These are phyloP conservation scores for Tringa solitaria DNA, from an alignment of 2,113 vertebrate genomes.

Conservation along the genomic window DNA sequence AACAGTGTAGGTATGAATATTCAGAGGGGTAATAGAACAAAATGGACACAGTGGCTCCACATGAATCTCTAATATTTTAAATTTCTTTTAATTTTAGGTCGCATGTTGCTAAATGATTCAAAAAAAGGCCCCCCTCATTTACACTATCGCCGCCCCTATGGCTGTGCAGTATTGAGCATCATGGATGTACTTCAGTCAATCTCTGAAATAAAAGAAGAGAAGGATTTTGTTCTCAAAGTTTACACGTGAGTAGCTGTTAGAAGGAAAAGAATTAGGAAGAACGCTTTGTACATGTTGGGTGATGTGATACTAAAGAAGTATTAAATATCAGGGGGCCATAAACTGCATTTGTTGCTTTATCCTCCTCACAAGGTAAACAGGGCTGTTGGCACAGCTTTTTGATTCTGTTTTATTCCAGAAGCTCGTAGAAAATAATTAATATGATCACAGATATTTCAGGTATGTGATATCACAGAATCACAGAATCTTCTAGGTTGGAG, in stretches of 20 bases:
- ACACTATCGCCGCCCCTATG: constrained; percentile 91
- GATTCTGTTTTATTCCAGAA: background rate
- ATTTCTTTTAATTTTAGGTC: constrained; percentile 72
- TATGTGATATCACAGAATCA: too few species aligned
- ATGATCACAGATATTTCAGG: background rate
- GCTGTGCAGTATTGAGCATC: constrained; percentile 90
- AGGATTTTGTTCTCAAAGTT: constrained; percentile 97
- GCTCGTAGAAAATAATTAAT: background rate
- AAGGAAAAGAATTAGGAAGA: background rate
- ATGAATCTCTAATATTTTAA: background rate
- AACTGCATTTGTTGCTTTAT: background rate
- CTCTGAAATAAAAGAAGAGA: constrained; percentile 93
- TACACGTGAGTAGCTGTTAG: constrained; percentile 86
- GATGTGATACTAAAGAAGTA: background rate
- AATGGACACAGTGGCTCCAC: background rate
- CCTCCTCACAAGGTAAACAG: background rate
- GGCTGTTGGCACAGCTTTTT: background rate
- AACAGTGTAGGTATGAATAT: accelerated
- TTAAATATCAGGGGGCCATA: background rate
- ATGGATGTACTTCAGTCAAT: constrained; percentile 91
- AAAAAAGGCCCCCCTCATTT: constrained; percentile 92
- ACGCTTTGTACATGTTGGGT: background rate
- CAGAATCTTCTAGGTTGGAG: too few species aligned
- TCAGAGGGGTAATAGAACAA: background rate
- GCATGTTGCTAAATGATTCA: constrained; percentile 93